Evolutionary conservation across 1,140 invertebrate species (phyloP), one percentile per base, ranked within the genome.

Genomic region (Cherax quadricarinatus): DNA sequence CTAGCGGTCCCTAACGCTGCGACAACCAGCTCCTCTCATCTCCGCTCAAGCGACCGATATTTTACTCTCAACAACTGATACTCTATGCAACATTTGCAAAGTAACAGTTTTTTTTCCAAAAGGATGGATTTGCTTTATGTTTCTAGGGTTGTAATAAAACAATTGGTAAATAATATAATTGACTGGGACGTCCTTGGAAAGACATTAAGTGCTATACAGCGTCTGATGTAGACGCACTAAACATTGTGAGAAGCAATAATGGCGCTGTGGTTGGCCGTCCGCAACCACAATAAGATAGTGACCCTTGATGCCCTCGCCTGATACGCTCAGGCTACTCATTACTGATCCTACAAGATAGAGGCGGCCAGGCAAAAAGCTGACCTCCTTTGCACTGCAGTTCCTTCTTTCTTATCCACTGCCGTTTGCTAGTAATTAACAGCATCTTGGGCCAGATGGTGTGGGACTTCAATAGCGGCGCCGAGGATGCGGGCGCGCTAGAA

Each of bases 301-400:
- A 84, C 89, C 83, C 82, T 48, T 60, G 89, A 90, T 90, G 89
- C 60, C 89, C 89, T 82, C 62, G 41, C 51, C 60, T 66, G 89
- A 90, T 90, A 90, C 60, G 89, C 48, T 53, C 49, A 90, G 73
- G 89, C 89, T 90, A 85, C 89, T 90, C 89, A 90, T 90, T 90
- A 90, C 89, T 49, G 89, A 90, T 90, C 89, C 70, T 62, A 86
- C 89, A 85, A 75, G 89, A 90, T 90, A 90, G 75, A 48, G 82
- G 24, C 62, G n/a, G 62, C 49, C 12, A 24, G 66, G 53, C 82
- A 85, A 90, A 90, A 90, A 90, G 85, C 70, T 86, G 82, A 80
- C 82, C 89, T 80, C 82, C 70, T 86, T 91, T 62, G 21, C 60
- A 41, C 24, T 81, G 60, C 79, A 57, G 87, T 82, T 88, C 75